Base-by-base conservation (phyloP, 2,797 vertebrate species). In the Centroberyx gerrardi region DNA sequence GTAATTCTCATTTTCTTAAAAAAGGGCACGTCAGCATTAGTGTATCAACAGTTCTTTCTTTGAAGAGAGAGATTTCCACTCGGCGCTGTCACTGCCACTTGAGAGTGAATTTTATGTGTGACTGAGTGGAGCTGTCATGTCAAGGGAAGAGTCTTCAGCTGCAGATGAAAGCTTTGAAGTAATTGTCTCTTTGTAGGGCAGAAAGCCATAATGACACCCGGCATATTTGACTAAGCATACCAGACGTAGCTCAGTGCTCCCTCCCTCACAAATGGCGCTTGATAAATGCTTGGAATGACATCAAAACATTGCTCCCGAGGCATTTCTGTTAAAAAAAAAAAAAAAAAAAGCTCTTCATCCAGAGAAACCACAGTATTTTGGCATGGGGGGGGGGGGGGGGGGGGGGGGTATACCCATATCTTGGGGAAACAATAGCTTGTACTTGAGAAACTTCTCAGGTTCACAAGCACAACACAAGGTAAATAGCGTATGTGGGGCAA, bases 391-490 rank as follows among this genome's bases (percentile, higher is more conserved):
- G 63, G 59, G 51, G 48, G 17, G 49, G 63, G 59, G 51, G 48
- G 17, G 49, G 51, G 48, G 17, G 49, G 63, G 59, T 64, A 53
- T 74, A 69, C 58, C 68, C 36, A 6, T 71, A 62, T 87, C 74
- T 73, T 49, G 62, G 62, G 64, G 62, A 81, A 85, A 94, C 90
- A 94, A 91, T 84, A 87, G 83, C 78, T 78, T 55, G 72, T 58
- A 14, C 69, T 74, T 17, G 22, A 84, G 74, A 82, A 76, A 81
- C 76, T 78, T 87, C 87, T 90, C 87, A 83, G 73, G 86, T 92
- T 94, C 87, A 78, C 81, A 87, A 86, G 84, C 88, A 81, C 74
- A 82, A 56, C 86, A 87, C 80, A 86, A 84, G 85, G 83, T 79
- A 82, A 90, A 69, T 14, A 78, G 84, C 10, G 60, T 66, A 80